Evolutionary conservation across 92 coral and sea anemone genomes (phyloP), one percentile per base, ranked within the genome.

Genomic region (Meandrina meandrites): DNA sequence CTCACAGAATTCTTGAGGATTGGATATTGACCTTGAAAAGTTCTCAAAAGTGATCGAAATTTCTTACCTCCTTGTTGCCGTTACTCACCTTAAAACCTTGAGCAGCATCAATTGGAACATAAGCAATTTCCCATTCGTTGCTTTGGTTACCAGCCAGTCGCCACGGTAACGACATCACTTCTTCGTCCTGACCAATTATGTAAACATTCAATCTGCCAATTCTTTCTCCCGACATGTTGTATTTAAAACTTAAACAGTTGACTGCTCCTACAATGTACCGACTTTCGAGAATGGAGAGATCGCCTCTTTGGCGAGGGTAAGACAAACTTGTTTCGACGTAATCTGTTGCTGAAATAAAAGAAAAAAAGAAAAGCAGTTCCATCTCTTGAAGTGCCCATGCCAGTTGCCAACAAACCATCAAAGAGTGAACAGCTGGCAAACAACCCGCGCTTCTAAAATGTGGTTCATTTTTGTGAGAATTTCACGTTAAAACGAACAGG

Each of bases 21-120:
- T n/a, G n/a, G n/a, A n/a, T n/a, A n/a, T n/a, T n/a, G n/a, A n/a
- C n/a, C n/a, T n/a, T n/a, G n/a, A n/a, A n/a, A n/a, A n/a, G n/a
- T n/a, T n/a, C n/a, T n/a, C n/a, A n/a, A n/a, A n/a, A n/a, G n/a
- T n/a, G n/a, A n/a, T n/a, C n/a, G n/a, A n/a, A n/a, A n/a, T n/a
- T n/a, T n/a, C n/a, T n/a, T n/a, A n/a, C n/a, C n/a, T n/a, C n/a
- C n/a, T n/a, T n/a, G n/a, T n/a, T n/a, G n/a, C n/a, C n/a, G n/a
- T n/a, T n/a, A 86, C 60, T 42, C 18, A 92, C 95, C 95, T 90
- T 93, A 67, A 86, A 93, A 18, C 94, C 84, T 35, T 75, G 83
- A 15, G 78, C 17, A 27, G 34, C 83, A 47, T 80, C 31, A 24
- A 93, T 30, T 3, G 87, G 89, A 13, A 90, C 57, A 28, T 40